phyloP scores from a whole-genome alignment of 2,888 invertebrate species.

The Theretra japonica region DNA sequence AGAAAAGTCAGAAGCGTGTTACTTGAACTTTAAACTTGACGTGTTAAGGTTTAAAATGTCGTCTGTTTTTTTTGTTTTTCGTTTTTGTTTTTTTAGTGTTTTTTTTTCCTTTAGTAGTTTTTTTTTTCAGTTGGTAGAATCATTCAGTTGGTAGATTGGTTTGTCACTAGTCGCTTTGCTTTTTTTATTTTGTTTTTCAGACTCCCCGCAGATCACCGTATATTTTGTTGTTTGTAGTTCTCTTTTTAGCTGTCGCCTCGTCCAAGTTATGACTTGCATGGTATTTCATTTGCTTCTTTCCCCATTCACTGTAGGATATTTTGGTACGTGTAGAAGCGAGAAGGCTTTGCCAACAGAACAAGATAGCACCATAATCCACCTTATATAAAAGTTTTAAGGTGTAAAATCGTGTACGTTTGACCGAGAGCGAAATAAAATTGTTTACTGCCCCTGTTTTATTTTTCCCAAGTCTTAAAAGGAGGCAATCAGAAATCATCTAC shows the following conservation, averaged over 20 bases:
- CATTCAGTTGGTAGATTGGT: neutral
- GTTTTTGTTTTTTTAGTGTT: neutral
- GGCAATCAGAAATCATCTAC: no score
- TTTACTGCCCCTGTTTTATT: no score
- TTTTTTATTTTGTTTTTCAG: neutral
- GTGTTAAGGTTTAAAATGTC: no score
- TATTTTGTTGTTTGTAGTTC: neutral
- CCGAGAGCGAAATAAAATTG: no score
- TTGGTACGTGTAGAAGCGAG: neutral
- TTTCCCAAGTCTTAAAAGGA: no score
- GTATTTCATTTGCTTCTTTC: neutral
- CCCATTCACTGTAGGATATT: neutral
- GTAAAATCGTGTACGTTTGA: no score
- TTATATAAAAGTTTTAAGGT: no score
- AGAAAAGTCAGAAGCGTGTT: no score
- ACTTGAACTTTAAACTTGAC: no score
- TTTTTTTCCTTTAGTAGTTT: neutral
- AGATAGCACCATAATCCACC: no score
- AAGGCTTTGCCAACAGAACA: neutral
- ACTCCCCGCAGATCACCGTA: neutral
- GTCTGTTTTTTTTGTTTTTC: no score
- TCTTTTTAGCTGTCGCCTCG: neutral
- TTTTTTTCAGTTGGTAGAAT: neutral
- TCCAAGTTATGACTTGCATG: neutral
- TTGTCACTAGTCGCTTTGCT: neutral